Evolutionary conservation across 2,888 invertebrate species (phyloP).

Genomic region (Nomada hirtipes): DNA sequence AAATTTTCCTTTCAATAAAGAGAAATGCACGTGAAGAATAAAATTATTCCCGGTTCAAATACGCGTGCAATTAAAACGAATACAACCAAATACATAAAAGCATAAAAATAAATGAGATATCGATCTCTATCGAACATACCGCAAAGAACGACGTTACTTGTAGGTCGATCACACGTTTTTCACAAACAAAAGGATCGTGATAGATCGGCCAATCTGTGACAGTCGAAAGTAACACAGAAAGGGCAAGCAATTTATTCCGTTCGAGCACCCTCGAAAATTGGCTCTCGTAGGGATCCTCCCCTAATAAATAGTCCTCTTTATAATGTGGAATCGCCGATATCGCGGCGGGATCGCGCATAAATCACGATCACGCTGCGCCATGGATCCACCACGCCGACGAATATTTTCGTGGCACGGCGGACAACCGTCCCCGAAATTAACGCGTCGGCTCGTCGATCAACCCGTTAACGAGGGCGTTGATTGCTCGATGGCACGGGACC

Average conservation of each 20-base stretch:
- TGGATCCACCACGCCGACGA: constrained; percentile 49
- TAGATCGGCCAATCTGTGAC: not conserved
- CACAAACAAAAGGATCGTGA: not conserved
- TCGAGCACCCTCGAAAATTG: constrained; percentile 3
- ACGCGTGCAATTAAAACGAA: no score
- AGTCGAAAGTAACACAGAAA: not conserved
- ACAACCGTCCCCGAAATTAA: constrained; percentile 63
- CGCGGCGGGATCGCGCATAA: constrained; percentile 20
- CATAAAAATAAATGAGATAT: no score
- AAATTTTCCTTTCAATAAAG: no score
- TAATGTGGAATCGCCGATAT: constrained; percentile 32
- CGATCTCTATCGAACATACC: no score
- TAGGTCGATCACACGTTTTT: not conserved
- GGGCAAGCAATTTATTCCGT: not conserved
- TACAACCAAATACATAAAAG: no score
- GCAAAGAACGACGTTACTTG: no score
- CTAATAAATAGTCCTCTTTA: constrained; percentile 38
- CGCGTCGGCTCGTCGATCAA: constrained; percentile 59
- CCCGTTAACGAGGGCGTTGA: constrained; percentile 70
- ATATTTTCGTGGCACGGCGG: constrained; percentile 55
- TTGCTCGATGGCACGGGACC: constrained; percentile 71
- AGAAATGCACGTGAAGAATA: no score
- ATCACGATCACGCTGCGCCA: constrained; percentile 13
- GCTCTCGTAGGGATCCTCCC: not conserved
- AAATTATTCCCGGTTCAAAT: no score